These are phyloP conservation scores for Drosophila mulleri DNA, from an alignment of 2,888 invertebrate genomes.

Conservation along the genomic window DNA sequence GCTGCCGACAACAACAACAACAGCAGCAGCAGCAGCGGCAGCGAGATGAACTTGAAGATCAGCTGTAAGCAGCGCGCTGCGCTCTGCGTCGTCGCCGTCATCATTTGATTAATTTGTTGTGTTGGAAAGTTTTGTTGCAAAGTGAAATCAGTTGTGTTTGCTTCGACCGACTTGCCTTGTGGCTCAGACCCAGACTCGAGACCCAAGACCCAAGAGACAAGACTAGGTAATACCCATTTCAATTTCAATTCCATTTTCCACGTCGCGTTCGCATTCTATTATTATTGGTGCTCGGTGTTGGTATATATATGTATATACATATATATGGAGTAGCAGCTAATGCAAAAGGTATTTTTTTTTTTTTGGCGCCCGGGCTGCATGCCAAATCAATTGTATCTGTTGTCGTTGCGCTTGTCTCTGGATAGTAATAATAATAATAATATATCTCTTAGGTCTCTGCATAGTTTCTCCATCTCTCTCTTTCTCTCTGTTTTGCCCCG, in stretches of 20 bases:
- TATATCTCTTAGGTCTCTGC: slow-evolving; percentile 43
- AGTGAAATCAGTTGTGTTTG: slow-evolving; percentile 70
- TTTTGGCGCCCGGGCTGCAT: slow-evolving; percentile 63
- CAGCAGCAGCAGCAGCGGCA: neutral
- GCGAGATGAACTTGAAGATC: slow-evolving; percentile 76
- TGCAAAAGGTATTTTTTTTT: slow-evolving; percentile 61
- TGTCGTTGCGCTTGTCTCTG: slow-evolving; percentile 36
- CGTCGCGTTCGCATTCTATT: slow-evolving; percentile 69
- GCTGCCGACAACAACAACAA: slow-evolving; percentile 17
- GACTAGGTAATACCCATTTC: slow-evolving; percentile 14
- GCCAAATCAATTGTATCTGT: slow-evolving; percentile 76
- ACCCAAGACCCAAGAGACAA: slow-evolving; percentile 3
- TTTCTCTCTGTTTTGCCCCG: slow-evolving; percentile 22
- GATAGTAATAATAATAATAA: slow-evolving; percentile 73
- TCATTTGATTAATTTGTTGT: slow-evolving; percentile 76
- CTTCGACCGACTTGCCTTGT: slow-evolving; percentile 44
- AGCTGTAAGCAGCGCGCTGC: slow-evolving; percentile 41
- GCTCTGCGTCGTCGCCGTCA: slow-evolving; percentile 47
- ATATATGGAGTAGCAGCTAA: slow-evolving; percentile 26
- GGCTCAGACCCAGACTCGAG: slow-evolving; percentile 21
- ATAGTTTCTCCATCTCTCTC: slow-evolving; percentile 36
- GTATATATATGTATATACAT: slow-evolving; percentile 7
- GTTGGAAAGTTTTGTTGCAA: slow-evolving; percentile 76
- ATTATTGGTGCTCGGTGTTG: slow-evolving; percentile 48
- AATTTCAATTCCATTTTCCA: slow-evolving; percentile 72